These are phyloP conservation scores for Pammene fasciana DNA, from an alignment of 2,888 invertebrate species.

Conservation along the genomic window DNA sequence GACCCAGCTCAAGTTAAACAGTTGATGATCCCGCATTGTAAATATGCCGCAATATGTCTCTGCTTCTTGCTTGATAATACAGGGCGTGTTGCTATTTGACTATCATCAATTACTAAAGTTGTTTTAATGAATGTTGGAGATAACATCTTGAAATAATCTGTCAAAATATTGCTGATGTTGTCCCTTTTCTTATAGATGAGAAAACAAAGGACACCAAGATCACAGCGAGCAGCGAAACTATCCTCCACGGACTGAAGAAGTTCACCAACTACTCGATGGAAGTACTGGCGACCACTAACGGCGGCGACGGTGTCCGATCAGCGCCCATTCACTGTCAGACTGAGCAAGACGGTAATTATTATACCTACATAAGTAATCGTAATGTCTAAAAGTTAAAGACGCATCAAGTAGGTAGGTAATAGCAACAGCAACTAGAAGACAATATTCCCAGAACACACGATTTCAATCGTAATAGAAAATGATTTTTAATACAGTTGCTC, in stretches of 20 bases:
- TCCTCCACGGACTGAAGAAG: slow-evolving; percentile 95
- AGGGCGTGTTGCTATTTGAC: too few relatives aligned
- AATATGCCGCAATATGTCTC: not conserved
- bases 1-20: not conserved
- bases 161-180: not conserved
- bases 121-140: too few relatives aligned
- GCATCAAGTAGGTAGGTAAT: too few relatives aligned
- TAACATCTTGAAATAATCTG: not conserved
- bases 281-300: slow-evolving; percentile 96
- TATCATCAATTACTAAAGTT: too few relatives aligned
- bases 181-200: slow-evolving; percentile 85
- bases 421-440: too few relatives aligned
- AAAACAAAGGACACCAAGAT: slow-evolving; percentile 95
- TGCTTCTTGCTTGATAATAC: too few relatives aligned
- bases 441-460: too few relatives aligned
- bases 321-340: slow-evolving; percentile 96
- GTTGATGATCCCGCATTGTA: not conserved
- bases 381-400: not conserved
- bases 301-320: slow-evolving; percentile 96
- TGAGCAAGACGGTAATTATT: slow-evolving; percentile 92
- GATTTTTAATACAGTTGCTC: too few relatives aligned
- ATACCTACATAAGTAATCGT: not conserved
- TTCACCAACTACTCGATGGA: slow-evolving; percentile 99
- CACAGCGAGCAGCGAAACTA: slow-evolving; percentile 95
- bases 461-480: too few relatives aligned